A percentile compares a stretch with the other conserved stretches of the same genome.
Evolutionary conservation across 2,113 vertebrate genomes (phyloP).

Genomic region (Sakesphorus luctuosus): DNA sequence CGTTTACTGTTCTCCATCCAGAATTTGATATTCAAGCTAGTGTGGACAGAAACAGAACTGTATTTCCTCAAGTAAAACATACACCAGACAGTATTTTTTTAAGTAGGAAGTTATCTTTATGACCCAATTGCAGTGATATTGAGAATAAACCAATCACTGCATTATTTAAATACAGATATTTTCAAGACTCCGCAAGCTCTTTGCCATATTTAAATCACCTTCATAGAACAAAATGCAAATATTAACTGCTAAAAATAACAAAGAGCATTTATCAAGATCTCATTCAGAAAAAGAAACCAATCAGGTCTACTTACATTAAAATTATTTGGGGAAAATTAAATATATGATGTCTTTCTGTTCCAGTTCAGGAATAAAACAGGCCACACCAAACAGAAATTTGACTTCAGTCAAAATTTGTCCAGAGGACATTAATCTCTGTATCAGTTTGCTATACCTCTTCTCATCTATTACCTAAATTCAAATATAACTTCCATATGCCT

Average conservation of each 20-base stretch:
- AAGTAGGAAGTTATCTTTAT: background rate
- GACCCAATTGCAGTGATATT: background rate
- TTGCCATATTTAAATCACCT: background rate
- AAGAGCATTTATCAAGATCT: background rate
- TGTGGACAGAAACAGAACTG: background rate
- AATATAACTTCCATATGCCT: background rate
- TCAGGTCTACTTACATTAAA: background rate
- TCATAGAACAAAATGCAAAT: background rate
- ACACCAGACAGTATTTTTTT: background rate
- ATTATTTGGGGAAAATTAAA: background rate
- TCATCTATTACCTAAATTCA: background rate
- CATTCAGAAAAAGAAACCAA: background rate
- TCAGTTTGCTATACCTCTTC: background rate
- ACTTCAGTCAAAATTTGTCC: constrained; percentile 7
- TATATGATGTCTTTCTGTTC: background rate
- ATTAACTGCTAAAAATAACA: background rate
- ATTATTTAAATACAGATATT: constrained; percentile 1
- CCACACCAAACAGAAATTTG: background rate
- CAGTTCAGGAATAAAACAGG: background rate
- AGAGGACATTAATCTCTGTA: background rate
- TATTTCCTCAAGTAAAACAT: background rate
- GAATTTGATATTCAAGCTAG: background rate
- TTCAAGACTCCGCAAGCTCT: background rate
- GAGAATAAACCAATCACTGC: background rate
- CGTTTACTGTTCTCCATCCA: background rate